Evolutionary conservation across 2,888 invertebrate genomes (phyloP), one percentile per base, ranked within the genome.

Genomic region (Mallateleia sp.): DNA sequence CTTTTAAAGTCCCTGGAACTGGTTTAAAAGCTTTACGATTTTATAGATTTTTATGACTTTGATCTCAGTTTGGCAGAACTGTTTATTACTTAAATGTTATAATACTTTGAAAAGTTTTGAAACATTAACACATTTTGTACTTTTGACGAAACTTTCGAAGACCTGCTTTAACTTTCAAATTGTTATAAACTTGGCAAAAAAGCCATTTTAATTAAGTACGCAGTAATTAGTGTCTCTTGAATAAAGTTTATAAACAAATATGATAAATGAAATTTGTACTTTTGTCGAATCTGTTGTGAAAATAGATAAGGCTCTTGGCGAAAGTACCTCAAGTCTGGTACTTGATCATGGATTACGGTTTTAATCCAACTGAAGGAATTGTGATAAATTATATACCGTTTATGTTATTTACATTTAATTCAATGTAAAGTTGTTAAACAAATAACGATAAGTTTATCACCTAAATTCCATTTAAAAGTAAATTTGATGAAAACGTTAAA

Each of bases 11-110:
- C 50, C 15, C 22, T 18, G 32, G 47, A 66, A 54, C 47, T 54
- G n/a, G n/a, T 47, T 32, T 38, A 32, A 62, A 50, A 47, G 62
- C 78, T 69, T 79, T 54, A 74, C 60, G 66, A 52, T 58, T 67
- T 67, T 67, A 79, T 75, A 62, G 69, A 85, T 85, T 75, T 79
- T 79, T 84, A 84, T 72, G 60, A 75, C 69, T 85, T 79, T 85
- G 85, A 80, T 80, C 64, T 75, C 50, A 52, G 56, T 67, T 58
- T 66, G 58, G 62, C 60, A 8, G 47, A 20, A 45, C 62, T 79
- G 79, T 85, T 80, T 85, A 85, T 85, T 62, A 79, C 67, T 52
- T 75, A 47, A 69, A 85, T 58, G 54, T 75, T 85, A 69, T 67
- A 75, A 69, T 50, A 74, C 62, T 60, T 50, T n/a, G 32, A 11